Percentiles rank a stretch among this genome's conserved stretches.
phyloP scores from a whole-genome alignment of 2,113 vertebrate genomes.

The Mobula hypostoma region DNA sequence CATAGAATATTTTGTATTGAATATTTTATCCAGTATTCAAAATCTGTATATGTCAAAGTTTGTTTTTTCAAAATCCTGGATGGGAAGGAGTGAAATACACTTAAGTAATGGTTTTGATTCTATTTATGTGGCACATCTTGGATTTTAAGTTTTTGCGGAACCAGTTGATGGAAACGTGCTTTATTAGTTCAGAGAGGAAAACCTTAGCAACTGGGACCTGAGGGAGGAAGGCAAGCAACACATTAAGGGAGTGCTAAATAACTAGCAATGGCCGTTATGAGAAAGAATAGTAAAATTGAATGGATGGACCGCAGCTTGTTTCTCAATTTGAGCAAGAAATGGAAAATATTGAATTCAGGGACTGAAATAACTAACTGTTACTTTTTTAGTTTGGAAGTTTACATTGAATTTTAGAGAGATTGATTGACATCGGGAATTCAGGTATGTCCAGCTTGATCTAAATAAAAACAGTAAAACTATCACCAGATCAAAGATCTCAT shows the following conservation, averaged over 20 bases:
- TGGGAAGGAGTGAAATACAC: not conserved
- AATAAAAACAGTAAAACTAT: no score
- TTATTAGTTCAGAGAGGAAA: not conserved
- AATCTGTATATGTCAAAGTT: not conserved
- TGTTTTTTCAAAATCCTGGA: not conserved
- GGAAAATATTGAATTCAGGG: not conserved
- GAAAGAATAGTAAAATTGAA: not conserved
- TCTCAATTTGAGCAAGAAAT: not conserved
- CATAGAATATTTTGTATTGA: conserved; percentile 70
- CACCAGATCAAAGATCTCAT: no score
- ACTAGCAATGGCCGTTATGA: not conserved
- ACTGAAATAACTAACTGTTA: not conserved
- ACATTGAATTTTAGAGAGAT: not conserved
- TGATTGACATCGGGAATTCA: not conserved
- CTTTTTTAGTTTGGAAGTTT: not conserved
- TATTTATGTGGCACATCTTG: no score
- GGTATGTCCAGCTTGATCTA: no score
- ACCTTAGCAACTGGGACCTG: not conserved
- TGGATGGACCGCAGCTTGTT: not conserved
- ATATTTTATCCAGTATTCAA: conserved; percentile 73
- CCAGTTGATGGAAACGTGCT: no score
- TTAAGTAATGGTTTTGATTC: conserved; percentile 14
- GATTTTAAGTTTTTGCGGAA: no score
- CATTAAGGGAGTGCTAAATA: not conserved
- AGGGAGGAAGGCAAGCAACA: not conserved